A percentile compares a stretch with the other conserved stretches of the same genome.
Conservation (phyloP, 2,888 invertebrate genomes). For the Folsomia candida region DNA sequence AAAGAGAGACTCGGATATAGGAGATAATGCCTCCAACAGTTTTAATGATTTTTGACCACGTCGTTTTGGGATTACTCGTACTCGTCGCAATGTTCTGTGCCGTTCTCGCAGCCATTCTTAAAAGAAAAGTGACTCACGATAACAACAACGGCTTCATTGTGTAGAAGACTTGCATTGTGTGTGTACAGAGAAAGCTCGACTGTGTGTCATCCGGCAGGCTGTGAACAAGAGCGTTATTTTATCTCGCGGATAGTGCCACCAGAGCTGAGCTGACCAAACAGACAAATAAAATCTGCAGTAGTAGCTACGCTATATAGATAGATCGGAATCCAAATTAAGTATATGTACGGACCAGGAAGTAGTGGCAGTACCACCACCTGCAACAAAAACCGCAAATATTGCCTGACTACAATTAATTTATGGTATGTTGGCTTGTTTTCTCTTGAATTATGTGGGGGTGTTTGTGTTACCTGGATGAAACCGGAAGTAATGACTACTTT, state of each 20-base stretch:
- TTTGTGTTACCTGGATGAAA: too few relatives aligned
- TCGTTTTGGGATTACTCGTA: slow-evolving; percentile 51
- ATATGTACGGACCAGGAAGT: background rate
- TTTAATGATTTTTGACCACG: slow-evolving; percentile 52
- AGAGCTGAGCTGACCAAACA: too few relatives aligned
- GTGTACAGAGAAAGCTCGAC: slow-evolving; percentile 1
- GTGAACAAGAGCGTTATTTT: too few relatives aligned
- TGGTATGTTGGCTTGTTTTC: background rate
- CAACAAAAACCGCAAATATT: background rate
- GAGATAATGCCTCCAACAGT: slow-evolving; percentile 50
- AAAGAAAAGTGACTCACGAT: slow-evolving; percentile 46
- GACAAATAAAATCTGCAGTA: too few relatives aligned
- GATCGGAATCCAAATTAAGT: background rate
- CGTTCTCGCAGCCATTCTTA: slow-evolving; percentile 48
- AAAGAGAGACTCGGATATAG: background rate
- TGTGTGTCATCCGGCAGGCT: too few relatives aligned
- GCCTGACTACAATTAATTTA: background rate
- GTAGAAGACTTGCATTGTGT: too few relatives aligned
- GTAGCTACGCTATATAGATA: too few relatives aligned
- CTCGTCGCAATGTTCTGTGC: slow-evolving; percentile 52
- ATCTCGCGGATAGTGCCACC: too few relatives aligned
- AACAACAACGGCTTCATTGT: slow-evolving; percentile 46
- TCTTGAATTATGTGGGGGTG: too few relatives aligned
- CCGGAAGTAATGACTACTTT: too few relatives aligned
- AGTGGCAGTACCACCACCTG: background rate